These are phyloP conservation scores for Motacilla alba DNA, from an alignment of 2,113 vertebrate genomes.

Conservation along the genomic window DNA sequence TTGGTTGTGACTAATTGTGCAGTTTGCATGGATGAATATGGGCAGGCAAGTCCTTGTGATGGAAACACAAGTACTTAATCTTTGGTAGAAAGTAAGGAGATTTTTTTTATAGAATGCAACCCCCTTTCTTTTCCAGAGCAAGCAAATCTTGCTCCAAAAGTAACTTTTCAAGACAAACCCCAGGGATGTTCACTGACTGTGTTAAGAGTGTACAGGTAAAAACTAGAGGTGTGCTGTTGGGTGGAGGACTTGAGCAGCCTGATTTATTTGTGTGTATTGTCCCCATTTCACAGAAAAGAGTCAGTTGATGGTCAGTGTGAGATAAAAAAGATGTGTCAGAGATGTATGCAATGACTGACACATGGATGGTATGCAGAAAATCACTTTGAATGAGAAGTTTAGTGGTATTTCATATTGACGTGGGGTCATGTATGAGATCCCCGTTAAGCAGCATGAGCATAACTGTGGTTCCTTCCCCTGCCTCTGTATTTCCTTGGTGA, in stretches of 20 bases:
- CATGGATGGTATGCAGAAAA: not conserved
- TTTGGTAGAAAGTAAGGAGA: not conserved
- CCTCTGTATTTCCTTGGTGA: not conserved
- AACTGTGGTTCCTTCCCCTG: not conserved
- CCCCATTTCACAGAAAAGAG: not conserved
- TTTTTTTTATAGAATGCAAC: not conserved
- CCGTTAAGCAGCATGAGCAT: not conserved
- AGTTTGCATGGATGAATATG: not conserved
- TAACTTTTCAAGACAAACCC: not conserved
- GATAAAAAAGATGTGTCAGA: not conserved
- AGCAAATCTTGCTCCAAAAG: not conserved
- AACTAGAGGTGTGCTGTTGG: not conserved
- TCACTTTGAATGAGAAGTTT: not conserved
- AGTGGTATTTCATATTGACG: not conserved
- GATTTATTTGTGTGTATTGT: not conserved
- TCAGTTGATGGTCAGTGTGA: not conserved
- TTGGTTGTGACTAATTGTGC: not conserved
- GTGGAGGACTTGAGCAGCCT: not conserved
- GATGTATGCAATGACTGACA: not conserved
- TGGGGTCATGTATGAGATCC: fast-evolving
- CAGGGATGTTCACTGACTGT: not conserved
- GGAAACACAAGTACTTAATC: not conserved
- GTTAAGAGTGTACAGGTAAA: not conserved
- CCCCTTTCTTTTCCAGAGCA: not conserved
- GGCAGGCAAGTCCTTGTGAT: not conserved